Evolutionary conservation across 2,888 invertebrate species (phyloP).

Genomic region (Branchinecta sandiegonensis): DNA sequence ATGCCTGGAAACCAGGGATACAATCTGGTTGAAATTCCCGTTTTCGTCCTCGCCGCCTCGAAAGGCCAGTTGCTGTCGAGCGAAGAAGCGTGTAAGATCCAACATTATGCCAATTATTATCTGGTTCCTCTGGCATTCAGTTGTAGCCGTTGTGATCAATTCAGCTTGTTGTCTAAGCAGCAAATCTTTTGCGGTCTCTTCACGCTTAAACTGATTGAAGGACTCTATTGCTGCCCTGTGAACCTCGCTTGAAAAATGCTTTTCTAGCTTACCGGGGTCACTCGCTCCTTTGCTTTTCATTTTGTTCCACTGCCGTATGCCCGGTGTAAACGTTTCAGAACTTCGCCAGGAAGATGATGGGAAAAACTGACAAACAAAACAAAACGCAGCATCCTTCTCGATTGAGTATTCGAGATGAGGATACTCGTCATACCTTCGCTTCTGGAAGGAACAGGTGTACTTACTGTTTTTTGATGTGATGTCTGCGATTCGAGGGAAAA

Average conservation of each 20-base stretch:
- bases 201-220: neutral
- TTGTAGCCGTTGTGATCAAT: too few species aligned
- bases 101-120: neutral
- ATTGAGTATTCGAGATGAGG: neutral
- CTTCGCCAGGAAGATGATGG: neutral
- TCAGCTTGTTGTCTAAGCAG: too few species aligned
- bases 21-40: constrained; percentile 2
- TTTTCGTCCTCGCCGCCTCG: constrained; percentile 12
- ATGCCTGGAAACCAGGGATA: neutral
- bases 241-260: neutral
- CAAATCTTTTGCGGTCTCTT: too few species aligned
- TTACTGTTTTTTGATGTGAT: too few species aligned
- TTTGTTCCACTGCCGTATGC: neutral
- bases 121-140: too few species aligned
- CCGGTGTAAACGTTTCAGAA: neutral
- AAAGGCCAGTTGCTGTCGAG: constrained; percentile 13
- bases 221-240: neutral
- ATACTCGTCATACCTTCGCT: neutral
- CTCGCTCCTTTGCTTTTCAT: constrained; percentile 10
- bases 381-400: constrained; percentile 10
- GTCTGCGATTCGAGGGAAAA: too few species aligned
- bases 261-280: neutral
- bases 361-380: neutral
- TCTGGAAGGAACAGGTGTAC: too few species aligned
- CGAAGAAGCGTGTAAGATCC: neutral